Base-by-base conservation (phyloP, 2,797 vertebrate genomes). In the Danio kyathit region DNA sequence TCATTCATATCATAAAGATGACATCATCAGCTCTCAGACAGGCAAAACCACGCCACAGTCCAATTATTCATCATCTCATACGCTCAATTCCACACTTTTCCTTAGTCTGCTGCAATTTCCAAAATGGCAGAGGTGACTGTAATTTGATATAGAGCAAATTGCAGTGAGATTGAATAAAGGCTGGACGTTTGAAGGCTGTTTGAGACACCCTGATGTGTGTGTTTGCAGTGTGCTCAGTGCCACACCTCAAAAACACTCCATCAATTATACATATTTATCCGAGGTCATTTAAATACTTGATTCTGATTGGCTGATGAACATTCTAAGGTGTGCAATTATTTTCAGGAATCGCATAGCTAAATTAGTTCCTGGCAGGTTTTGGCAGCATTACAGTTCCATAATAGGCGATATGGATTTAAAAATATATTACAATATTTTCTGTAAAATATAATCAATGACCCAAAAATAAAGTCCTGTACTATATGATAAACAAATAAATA, bases 71-170 rank as follows among this genome's bases (percentile, higher is more conserved):
- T 71, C 38, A 71, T 54, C 16, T 1, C 43, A 21, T 43, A 48
- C 17, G 44, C 19, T 19, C 4, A 67, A 48, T 70, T 19, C n/a
- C 49, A 8, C 4, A 38, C 38, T 63, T 51, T 66, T 64, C 59
- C 57, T 49, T 29, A 51, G 46, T 76, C 44, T 54, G 17, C 16
- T 43, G 74, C 63, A 43, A 16, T 73, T 73, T 73, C 17, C 19
- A 70, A 41, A 70, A 70, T 40, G 29, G 5, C n/a, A 60, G 54
- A 73, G 41, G 71, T 74, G 54, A 43, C 71, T 29, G 13, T 44
- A 59, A 59, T 74, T 60, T 29, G 43, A 74, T 60, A 29, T 9
- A 1, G 19, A 74, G 44, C 57, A 61, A 49, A 74, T 49, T 74
- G 43, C 43, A 70, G 1, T 60, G 56, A 51, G 44, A 60, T 59